phyloP scores from a whole-genome alignment of 2,888 invertebrate genomes.

The Machimus atricapillus region DNA sequence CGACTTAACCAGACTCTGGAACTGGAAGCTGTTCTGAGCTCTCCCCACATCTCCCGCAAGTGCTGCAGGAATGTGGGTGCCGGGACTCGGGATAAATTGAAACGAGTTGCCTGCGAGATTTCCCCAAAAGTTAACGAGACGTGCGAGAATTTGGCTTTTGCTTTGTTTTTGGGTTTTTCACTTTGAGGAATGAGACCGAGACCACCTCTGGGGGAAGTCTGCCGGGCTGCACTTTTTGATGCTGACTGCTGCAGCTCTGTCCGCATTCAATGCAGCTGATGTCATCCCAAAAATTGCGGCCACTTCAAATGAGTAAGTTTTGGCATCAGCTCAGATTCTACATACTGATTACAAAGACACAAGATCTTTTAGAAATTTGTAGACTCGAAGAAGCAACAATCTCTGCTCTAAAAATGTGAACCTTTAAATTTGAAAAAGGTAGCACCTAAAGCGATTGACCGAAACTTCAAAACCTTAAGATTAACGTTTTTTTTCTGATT shows the following conservation, averaged over 20 bases:
- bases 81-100: not conserved
- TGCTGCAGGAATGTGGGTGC: not conserved
- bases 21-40: not conserved
- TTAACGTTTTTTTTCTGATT: no score
- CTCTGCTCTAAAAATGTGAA: no score
- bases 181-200: not conserved
- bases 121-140: not conserved
- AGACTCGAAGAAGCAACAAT: no score
- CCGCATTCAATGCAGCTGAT: not conserved
- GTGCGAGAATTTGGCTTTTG: not conserved
- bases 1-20: not conserved
- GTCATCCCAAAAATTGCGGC: not conserved
- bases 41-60: not conserved
- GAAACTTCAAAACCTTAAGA: no score
- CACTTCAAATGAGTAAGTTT: not conserved
- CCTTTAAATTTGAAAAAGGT: no score
- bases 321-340: not conserved
- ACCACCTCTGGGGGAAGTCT: not conserved
- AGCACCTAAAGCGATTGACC: no score
- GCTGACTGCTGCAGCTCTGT: not conserved
- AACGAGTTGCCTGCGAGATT: not conserved
- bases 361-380: no score
- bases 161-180: not conserved
- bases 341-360: no score
- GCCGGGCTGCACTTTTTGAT: not conserved